A percentile compares a stretch with the other conserved stretches of the same genome.
Conservation (phyloP, 2,797 vertebrate species). For the Intellagama lesueurii region DNA sequence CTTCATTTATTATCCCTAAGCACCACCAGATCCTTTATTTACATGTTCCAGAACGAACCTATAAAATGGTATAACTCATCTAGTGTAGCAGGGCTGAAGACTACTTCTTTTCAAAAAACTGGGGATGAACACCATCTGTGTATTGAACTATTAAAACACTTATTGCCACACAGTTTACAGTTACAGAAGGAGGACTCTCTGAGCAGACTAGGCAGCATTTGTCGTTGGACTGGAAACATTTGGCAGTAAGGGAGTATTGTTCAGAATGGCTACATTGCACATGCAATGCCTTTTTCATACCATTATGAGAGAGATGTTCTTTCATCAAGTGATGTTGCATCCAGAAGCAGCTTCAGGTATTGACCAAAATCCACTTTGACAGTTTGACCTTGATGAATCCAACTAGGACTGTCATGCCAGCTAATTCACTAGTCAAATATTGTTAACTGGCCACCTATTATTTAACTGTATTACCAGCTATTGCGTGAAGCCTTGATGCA, state of each 20-base stretch:
- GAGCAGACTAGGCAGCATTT: not conserved
- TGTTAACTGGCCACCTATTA: not conserved
- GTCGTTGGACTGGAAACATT: not conserved
- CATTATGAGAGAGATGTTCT: not conserved
- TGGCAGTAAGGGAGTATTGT: not conserved
- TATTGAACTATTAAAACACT: not conserved
- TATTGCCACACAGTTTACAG: not conserved
- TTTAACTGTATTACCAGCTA: not conserved
- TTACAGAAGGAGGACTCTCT: not conserved
- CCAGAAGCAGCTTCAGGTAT: not conserved
- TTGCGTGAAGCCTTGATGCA: not conserved
- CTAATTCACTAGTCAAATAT: not conserved
- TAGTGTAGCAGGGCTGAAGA: no score
- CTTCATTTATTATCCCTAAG: not conserved
- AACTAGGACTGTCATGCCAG: not conserved
- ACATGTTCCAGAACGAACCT: not conserved
- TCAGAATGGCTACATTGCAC: not conserved
- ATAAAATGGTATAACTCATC: not conserved
- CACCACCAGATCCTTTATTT: slow-evolving; percentile 14
- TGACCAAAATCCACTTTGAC: no score
- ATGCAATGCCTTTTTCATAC: accelerated
- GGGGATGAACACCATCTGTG: not conserved
- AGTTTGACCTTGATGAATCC: not conserved
- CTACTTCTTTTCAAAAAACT: not conserved
- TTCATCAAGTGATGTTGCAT: not conserved